Percentiles rank a stretch among this genome's conserved stretches.
These are phyloP conservation scores for Venustoraphidia nigricollis DNA, from an alignment of 2,888 invertebrate species.

Conservation along the genomic window DNA sequence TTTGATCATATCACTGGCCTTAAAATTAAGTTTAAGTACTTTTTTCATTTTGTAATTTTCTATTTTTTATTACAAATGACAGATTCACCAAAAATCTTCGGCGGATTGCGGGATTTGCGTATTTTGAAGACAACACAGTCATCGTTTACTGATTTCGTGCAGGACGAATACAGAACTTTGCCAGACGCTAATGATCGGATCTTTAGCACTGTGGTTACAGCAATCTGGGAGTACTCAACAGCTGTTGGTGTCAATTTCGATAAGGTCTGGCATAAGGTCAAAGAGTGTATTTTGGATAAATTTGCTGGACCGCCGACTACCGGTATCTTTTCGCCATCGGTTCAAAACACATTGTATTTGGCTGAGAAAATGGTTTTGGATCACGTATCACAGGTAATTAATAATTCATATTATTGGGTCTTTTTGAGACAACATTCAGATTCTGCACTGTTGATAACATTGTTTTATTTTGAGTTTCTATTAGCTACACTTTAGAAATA, in stretches of 20 bases:
- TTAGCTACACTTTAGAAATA: too few relatives aligned
- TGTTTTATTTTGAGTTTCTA: too few relatives aligned
- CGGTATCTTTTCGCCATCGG: constrained; percentile 62
- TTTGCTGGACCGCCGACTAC: constrained; percentile 60
- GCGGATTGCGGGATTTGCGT: constrained; percentile 52
- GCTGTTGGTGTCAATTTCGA: constrained; percentile 50
- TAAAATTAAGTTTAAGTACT: too few relatives aligned
- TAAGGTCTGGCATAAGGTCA: constrained; percentile 51
- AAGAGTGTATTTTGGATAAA: constrained; percentile 52
- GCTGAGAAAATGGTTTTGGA: constrained; percentile 53
- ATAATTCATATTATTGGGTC: not conserved
- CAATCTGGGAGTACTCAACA: constrained; percentile 57
- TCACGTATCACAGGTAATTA: constrained; percentile 44
- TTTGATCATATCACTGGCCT: too few relatives aligned
- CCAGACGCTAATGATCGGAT: constrained; percentile 62
- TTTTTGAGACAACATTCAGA: too few relatives aligned
- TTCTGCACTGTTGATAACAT: too few relatives aligned
- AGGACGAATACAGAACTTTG: constrained; percentile 62
- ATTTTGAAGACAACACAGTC: constrained; percentile 72
- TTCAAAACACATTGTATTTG: constrained; percentile 62
- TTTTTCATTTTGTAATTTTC: constrained; percentile 1
- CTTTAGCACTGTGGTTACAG: constrained; percentile 61
- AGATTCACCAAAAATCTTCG: constrained; percentile 43
- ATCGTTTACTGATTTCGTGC: constrained; percentile 62
- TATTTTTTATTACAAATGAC: constrained; percentile 9